phyloP scores from a whole-genome alignment of 2,797 vertebrate species.

The Siniperca undulata region DNA sequence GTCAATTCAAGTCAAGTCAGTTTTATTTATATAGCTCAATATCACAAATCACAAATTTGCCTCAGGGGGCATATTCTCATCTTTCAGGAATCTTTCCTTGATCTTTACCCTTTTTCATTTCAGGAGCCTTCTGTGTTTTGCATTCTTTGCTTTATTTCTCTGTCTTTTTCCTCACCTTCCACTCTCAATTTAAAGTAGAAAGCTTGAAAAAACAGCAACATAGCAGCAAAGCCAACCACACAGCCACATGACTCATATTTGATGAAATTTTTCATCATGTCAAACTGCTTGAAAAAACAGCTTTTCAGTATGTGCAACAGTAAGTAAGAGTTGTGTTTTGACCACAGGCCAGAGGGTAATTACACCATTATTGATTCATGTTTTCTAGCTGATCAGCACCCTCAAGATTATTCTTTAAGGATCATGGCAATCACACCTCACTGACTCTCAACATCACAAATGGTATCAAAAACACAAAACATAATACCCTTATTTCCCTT shows the following conservation, averaged over 20 bases:
- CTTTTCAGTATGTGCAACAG: not conserved
- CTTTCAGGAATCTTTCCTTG: not conserved
- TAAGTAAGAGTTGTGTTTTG: not conserved
- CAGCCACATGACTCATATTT: not conserved
- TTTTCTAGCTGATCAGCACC: not conserved
- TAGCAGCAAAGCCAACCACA: not conserved
- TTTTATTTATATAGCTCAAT: no score
- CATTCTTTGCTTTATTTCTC: not conserved
- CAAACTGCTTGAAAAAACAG: not conserved
- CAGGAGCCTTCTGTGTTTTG: not conserved
- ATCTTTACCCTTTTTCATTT: slow-evolving; percentile 34
- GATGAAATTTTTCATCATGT: not conserved
- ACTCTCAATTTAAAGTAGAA: slow-evolving; percentile 17
- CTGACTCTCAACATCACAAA: slow-evolving; percentile 4
- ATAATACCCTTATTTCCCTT: not conserved
- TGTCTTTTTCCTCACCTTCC: not conserved
- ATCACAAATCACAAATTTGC: no score
- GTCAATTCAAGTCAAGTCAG: no score
- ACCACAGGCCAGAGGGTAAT: not conserved
- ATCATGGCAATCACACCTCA: slow-evolving; percentile 4
- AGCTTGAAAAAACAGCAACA: not conserved
- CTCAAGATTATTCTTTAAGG: not conserved
- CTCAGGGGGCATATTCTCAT: not conserved
- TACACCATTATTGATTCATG: slow-evolving; percentile 17
- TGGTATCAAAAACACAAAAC: slow-evolving; percentile 5